Conservation (phyloP, 2,888 invertebrate species). For the Leuctra nigra region DNA sequence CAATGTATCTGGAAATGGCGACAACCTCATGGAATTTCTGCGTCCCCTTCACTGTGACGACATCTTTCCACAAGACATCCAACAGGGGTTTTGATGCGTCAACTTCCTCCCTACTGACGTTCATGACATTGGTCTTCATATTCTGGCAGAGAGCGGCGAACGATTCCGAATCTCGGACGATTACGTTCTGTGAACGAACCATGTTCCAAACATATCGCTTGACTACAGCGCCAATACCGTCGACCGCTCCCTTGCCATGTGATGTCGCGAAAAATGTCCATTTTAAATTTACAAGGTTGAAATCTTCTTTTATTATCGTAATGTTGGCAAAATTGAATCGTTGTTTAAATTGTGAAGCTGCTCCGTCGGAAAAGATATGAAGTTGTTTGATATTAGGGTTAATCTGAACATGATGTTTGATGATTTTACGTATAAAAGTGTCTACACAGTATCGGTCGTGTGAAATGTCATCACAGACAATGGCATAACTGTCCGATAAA, state of each 20-base stretch:
- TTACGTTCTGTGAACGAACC: background rate
- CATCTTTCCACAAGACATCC: background rate
- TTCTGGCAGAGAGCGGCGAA: background rate
- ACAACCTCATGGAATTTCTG: background rate
- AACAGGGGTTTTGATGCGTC: background rate
- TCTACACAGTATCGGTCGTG: constrained; percentile 4
- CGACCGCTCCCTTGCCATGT: background rate
- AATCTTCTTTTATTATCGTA: background rate
- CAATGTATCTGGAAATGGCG: background rate
- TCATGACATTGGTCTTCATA: background rate
- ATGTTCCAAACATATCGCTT: background rate
- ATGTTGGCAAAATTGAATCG: background rate
- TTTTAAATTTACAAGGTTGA: background rate
- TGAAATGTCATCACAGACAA: constrained; percentile 2
- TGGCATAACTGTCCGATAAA: background rate
- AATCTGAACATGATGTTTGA: background rate
- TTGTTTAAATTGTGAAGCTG: background rate
- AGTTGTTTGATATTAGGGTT: background rate
- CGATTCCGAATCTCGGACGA: background rate
- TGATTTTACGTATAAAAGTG: background rate
- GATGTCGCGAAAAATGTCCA: constrained; percentile 4
- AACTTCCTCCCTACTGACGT: background rate
- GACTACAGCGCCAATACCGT: background rate
- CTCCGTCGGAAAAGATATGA: background rate
- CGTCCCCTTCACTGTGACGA: background rate